A percentile compares a stretch with the other conserved stretches of the same genome.
These are phyloP conservation scores for Prionace glauca DNA, from an alignment of 2,797 vertebrate genomes.

Conservation along the genomic window DNA sequence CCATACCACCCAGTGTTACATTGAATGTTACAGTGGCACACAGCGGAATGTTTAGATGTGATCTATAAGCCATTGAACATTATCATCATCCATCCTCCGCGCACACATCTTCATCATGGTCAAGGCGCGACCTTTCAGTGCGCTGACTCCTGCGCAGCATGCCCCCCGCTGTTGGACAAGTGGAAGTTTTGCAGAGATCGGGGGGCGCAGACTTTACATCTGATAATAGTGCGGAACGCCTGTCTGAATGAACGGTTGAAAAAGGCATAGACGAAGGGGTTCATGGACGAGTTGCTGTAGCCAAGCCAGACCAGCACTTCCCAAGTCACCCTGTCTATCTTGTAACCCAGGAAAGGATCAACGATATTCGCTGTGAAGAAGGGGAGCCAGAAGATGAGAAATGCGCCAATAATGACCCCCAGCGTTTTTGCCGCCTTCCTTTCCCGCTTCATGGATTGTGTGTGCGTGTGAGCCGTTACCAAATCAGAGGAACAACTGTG, in stretches of 20 bases:
- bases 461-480: conserved; percentile 61
- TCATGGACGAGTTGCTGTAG: conserved; percentile 70
- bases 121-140: neutral
- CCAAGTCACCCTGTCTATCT: conserved; percentile 58
- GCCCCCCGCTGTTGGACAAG: conserved; percentile 60
- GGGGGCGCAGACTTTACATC: conserved; percentile 61
- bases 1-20: neutral
- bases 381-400: conserved; percentile 68
- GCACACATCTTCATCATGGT: neutral
- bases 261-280: conserved; percentile 67
- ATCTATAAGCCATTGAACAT: neutral
- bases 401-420: conserved; percentile 71
- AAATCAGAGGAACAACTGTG: conserved; percentile 50
- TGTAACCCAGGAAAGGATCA: conserved; percentile 66
- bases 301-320: conserved; percentile 69
- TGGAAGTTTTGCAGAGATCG: conserved; percentile 58
- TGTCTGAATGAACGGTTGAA: conserved; percentile 67
- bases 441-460: conserved; percentile 60
- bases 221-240: conserved; percentile 67
- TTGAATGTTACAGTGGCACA: neutral
- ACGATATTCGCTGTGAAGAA: conserved; percentile 69
- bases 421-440: conserved; percentile 68
- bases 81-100: neutral
- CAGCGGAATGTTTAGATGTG: neutral
- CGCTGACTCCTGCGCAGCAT: conserved; percentile 36